These are phyloP conservation scores for Prunella fulvescens DNA, from an alignment of 2,113 vertebrate species.

Conservation along the genomic window DNA sequence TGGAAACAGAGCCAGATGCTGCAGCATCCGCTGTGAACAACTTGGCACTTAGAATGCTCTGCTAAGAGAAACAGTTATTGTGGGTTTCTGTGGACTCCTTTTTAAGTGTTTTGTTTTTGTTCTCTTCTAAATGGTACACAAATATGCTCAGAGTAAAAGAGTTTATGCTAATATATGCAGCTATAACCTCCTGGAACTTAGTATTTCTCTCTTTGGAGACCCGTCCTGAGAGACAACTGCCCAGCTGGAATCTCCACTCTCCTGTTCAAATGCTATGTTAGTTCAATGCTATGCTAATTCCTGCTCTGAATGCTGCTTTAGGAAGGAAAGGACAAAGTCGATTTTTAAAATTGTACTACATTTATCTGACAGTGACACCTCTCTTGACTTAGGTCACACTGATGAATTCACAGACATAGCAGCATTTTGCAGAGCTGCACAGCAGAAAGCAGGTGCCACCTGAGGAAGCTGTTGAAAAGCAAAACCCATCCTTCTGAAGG, in stretches of 20 bases:
- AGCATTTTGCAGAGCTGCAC: not conserved
- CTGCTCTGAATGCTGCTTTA: not conserved
- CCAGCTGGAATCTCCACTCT: not conserved
- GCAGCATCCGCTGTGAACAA: not conserved
- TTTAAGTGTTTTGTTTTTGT: not conserved
- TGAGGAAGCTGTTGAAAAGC: not conserved
- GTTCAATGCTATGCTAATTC: too few species aligned
- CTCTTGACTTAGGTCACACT: not conserved
- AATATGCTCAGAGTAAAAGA: not conserved
- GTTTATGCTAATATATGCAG: not conserved
- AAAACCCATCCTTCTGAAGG: not conserved
- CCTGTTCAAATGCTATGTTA: not conserved
- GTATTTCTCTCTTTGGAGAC: not conserved
- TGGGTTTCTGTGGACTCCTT: not conserved
- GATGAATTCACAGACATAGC: not conserved
- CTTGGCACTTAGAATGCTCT: not conserved
- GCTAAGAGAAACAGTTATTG: not conserved
- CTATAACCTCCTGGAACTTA: not conserved
- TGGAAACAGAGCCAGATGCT: not conserved
- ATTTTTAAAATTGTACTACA: not conserved
- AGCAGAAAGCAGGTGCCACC: not conserved
- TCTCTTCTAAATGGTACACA: not conserved
- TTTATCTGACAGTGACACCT: not conserved
- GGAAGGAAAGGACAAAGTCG: not conserved
- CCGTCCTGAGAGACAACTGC: not conserved